These are phyloP conservation scores for Drosophila orena DNA, from an alignment of 1,140 invertebrate genomes.

Conservation along the genomic window DNA sequence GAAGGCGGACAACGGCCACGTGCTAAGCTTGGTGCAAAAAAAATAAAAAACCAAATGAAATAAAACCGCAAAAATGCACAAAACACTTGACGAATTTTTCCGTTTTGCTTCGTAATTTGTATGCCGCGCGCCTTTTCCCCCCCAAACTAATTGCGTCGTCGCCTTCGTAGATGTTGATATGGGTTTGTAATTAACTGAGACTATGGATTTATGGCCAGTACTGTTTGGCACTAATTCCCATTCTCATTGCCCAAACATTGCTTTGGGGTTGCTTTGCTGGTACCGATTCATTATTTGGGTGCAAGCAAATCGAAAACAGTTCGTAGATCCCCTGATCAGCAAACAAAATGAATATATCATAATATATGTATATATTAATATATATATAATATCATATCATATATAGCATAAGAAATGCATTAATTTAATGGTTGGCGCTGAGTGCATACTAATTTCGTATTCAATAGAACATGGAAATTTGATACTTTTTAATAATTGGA, in stretches of 20 bases:
- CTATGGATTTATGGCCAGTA: slow-evolving; percentile 55
- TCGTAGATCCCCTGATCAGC: background rate
- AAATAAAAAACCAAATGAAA: slow-evolving; percentile 55
- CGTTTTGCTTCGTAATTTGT: slow-evolving; percentile 63
- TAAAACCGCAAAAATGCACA: slow-evolving; percentile 47
- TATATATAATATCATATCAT: no score
- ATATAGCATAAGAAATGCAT: no score
- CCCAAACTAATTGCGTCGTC: slow-evolving; percentile 57
- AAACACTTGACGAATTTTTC: slow-evolving; percentile 61
- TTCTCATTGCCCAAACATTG: slow-evolving; percentile 28
- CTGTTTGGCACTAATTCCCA: slow-evolving; percentile 31
- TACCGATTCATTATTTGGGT: background rate
- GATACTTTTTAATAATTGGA: no score
- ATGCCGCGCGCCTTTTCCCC: slow-evolving; percentile 35
- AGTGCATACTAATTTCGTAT: no score
- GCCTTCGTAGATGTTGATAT: slow-evolving; percentile 39
- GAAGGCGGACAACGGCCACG: slow-evolving; percentile 19
- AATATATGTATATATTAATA: no score
- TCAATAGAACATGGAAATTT: no score
- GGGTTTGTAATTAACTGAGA: slow-evolving; percentile 60
- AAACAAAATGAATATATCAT: no score
- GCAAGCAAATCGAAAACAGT: background rate
- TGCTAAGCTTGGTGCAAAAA: slow-evolving; percentile 46
- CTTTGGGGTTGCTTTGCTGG: background rate
- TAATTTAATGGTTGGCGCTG: no score